Percentiles rank a stretch among this genome's conserved stretches.
These are phyloP conservation scores for Sanderia malayensis DNA, from an alignment of 30 jellyfish, hydroid and myxozoan species.

Conservation along the genomic window DNA sequence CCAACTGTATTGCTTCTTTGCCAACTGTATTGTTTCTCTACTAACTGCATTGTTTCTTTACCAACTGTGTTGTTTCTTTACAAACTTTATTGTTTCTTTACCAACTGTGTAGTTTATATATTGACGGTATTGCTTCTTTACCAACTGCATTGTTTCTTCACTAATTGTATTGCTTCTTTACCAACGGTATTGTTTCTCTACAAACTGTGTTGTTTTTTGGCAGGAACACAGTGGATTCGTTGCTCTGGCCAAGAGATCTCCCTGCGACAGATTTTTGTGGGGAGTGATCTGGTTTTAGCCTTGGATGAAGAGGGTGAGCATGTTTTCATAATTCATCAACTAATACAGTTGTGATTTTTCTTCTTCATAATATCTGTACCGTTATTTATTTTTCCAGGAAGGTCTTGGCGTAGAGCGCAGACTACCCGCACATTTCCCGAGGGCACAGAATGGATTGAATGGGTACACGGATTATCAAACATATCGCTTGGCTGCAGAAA, in stretches of 20 bases:
- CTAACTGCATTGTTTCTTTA: too few species aligned
- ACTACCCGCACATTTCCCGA: conserved; percentile 83
- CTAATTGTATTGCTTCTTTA: too few species aligned
- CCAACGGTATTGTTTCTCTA: too few species aligned
- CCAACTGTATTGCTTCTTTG: too few species aligned
- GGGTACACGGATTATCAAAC: conserved; percentile 51
- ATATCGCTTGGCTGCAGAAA: conserved; percentile 66
- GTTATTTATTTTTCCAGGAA: conserved; percentile 32
- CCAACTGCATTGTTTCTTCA: too few species aligned
- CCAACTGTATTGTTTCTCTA: too few species aligned
- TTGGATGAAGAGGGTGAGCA: conserved; percentile 69
- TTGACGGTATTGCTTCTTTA: too few species aligned
- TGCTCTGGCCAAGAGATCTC: conserved; percentile 42
- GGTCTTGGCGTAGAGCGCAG: conserved; percentile 59
- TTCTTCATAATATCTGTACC: background rate
- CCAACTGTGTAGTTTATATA: too few species aligned
- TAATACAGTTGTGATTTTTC: too few species aligned
- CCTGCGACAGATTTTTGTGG: conserved; percentile 65
- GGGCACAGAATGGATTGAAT: conserved; percentile 80
- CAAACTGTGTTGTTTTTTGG: too few species aligned
- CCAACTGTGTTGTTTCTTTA: too few species aligned
- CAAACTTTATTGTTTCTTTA: too few species aligned
- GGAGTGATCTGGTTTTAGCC: conserved; percentile 61
- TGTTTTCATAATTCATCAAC: background rate
- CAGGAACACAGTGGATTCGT: conserved; percentile 91